Base-by-base conservation (phyloP, 2,888 invertebrate species). In the Elmis aenea region DNA sequence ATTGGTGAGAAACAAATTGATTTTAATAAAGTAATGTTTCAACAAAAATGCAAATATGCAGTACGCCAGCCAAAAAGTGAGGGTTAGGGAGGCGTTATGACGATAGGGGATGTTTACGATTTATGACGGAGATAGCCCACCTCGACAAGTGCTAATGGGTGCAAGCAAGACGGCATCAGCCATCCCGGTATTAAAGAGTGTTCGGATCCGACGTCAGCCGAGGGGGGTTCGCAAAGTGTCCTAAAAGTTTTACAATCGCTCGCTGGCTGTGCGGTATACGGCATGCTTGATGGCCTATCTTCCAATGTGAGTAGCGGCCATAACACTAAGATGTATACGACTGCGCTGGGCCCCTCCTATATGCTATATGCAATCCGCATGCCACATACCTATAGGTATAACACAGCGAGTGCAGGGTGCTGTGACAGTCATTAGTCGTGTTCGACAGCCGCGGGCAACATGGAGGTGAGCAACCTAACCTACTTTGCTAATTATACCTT, bases 301-400 rank as follows among this genome's bases (percentile, higher is more conserved):
- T 75, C 75, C 75, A 75, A 75, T 75, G 75, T 74, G 74, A 73
- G 73, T 73, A 71, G 73, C 71, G 74, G 73, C 74, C 74, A 74
- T 75, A 72, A 73, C 74, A 62, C 65, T 67, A 69, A 69, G 69
- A 75, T 74, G 74, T 74, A 74, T 74, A 75, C 75, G 74, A 68
- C 74, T 75, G 74, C 74, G 75, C 75, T 72, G 70, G 71, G 62
- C 63, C 66, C 67, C 66, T 66, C 66, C 67, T 66, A 65, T 66
- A 65, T 66, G 64, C 63, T 66, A 64, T 66, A 66, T 66, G 66
- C 67, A 67, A 65, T 66, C 64, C 66, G 66, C 66, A 66, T 62
- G 63, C 61, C 64, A 65, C 61, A 66, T 64, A 64, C 66, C 66
- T 64, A 63, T 66, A 66, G 64, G 64, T 66, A 66, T 63, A 61